phyloP scores from a whole-genome alignment of 2,113 vertebrate species.

The Corvus cornix region DNA sequence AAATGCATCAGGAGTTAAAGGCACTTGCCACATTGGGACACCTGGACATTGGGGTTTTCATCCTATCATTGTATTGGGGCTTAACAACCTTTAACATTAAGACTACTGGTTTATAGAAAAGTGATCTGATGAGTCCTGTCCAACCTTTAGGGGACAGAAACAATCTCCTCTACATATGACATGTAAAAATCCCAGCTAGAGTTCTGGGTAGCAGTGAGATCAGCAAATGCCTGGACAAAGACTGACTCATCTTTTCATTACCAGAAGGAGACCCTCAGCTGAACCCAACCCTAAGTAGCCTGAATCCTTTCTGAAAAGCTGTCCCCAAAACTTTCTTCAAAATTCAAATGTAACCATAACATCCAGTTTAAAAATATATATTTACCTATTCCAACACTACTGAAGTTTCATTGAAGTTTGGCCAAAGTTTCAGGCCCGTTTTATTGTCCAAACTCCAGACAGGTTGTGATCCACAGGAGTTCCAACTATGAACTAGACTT shows the following conservation, averaged over 20 bases:
- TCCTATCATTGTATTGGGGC: background rate
- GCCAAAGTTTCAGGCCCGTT: background rate
- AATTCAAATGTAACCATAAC: background rate
- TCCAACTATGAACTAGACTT: background rate
- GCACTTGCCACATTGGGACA: background rate
- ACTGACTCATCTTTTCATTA: background rate
- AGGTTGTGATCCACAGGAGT: rapidly evolving
- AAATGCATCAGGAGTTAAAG: background rate
- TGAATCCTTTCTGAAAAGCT: background rate
- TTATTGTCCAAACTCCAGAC: background rate
- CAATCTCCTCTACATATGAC: rapidly evolving
- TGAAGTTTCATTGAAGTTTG: background rate
- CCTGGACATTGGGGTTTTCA: background rate
- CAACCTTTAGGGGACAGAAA: background rate
- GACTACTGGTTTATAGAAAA: background rate
- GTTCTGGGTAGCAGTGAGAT: background rate
- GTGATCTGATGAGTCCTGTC: background rate
- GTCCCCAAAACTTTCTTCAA: background rate
- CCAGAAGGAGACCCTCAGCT: background rate
- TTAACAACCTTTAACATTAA: background rate
- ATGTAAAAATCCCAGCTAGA: background rate
- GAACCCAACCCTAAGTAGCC: background rate
- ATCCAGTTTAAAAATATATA: background rate
- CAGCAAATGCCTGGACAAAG: background rate
- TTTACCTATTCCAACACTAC: background rate